Base-by-base conservation (phyloP, 2,888 invertebrate species). In the Linyphia triangularis region DNA sequence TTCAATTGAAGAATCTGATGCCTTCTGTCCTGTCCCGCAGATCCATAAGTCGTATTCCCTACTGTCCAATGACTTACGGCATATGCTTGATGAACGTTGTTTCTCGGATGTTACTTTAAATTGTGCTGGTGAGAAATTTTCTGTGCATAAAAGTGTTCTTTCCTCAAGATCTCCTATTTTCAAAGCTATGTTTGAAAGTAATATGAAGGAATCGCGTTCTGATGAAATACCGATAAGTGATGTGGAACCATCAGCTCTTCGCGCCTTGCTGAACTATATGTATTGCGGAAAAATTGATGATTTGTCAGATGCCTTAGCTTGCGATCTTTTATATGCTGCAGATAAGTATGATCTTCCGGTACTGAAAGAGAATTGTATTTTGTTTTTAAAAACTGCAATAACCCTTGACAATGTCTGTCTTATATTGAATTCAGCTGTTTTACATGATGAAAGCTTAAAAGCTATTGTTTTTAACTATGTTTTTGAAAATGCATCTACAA, bases 131-230 rank as follows among this genome's bases (percentile, higher is more conserved):
- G 51, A n/a, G n/a, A 51, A 72, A 33, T 22, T 63, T 13, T 63
- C 24, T 24, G 70, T 24, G 10, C 70, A 40, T 40, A 37, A 40
- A 70, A 24, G 16, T 10, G 24, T 70, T 13, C 40, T 70, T 19
- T n/a, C 40, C 9, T 10, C 40, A 9, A 33, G 40, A 2, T 70
- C 70, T 9, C 37, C 37, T 19, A 40, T 70, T 22, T 70, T 70
- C 40, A 33, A 70, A 40, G 70, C 40, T n/a, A 70, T 70, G 70
- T 70, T 70, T 13, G 40, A 70, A 30, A 70, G 43, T 1, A 22
- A 22, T 9, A 70, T 70, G 70, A 70, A 70, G 5, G 70, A 70
- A 70, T n/a, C 13, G 0, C 40, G 19, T 0, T 7, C 24, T 22
- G 24, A 30, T 13, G 40, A 37, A 19, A 22, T 70, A 0, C 1